Conservation (phyloP, 2,797 vertebrate species). For the Diglossa cyanea region DNA sequence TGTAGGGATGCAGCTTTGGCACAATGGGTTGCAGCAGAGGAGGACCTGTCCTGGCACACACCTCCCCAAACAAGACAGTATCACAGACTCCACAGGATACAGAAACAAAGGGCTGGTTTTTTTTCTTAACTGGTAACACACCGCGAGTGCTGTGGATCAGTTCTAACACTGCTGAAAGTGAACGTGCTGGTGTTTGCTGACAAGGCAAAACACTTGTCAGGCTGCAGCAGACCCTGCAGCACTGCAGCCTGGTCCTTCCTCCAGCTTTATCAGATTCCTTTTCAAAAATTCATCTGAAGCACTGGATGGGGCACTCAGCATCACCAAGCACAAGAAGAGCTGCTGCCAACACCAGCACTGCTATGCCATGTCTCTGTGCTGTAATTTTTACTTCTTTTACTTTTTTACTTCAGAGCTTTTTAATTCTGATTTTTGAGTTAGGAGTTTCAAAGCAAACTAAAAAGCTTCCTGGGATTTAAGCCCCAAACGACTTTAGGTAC, state of each 20-base stretch:
- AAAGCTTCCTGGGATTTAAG: background rate
- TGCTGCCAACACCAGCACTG: background rate
- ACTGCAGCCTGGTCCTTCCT: background rate
- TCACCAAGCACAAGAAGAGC: background rate
- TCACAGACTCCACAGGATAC: accelerated
- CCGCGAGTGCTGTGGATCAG: background rate
- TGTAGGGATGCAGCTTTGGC: background rate
- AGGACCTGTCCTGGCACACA: background rate
- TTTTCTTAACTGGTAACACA: accelerated
- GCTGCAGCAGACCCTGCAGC: background rate
- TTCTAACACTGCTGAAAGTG: background rate
- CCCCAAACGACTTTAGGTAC: background rate
- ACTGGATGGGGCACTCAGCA: background rate
- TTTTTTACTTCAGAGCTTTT: background rate
- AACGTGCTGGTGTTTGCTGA: background rate
- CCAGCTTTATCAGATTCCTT: background rate
- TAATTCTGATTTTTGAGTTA: background rate
- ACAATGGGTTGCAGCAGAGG: accelerated
- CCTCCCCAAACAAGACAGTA: background rate
- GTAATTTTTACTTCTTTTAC: background rate
- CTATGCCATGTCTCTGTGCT: background rate
- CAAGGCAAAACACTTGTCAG: background rate
- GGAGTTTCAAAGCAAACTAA: background rate
- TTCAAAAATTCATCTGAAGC: background rate
- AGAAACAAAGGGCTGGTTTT: background rate